A percentile compares a stretch with the other conserved stretches of the same genome.
Conservation (phyloP, 2,888 invertebrate genomes). For the Lepidochitona cinerea region DNA sequence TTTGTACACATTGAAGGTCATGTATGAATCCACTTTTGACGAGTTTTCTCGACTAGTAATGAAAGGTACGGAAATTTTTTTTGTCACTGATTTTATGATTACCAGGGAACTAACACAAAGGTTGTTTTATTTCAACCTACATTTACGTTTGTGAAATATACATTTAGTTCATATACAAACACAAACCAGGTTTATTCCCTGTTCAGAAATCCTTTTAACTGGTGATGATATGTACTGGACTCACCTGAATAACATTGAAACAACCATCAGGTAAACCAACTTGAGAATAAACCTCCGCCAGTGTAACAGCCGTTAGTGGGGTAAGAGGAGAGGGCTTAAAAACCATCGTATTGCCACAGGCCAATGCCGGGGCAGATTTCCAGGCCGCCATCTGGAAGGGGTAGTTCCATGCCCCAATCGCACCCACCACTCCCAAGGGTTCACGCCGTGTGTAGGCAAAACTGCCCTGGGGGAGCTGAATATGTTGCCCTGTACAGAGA, state of each 20-base stretch:
- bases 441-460: constrained; percentile 74
- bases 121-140: no score
- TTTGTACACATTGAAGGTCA: no score
- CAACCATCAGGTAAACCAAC: constrained; percentile 74
- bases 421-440: constrained; percentile 75
- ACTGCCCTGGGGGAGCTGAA: constrained; percentile 70
- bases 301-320: constrained; percentile 73
- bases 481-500: constrained; percentile 69
- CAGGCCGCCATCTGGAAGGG: constrained; percentile 74
- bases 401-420: constrained; percentile 76
- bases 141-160: no score
- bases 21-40: no score
- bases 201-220: no score
- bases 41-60: no score
- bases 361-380: constrained; percentile 74
- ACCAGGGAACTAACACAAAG: no score
- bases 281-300: constrained; percentile 73
- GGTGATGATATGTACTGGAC: no score
- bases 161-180: no score
- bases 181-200: no score
- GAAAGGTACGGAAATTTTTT: no score
- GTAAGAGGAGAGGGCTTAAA: constrained; percentile 76
- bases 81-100: no score
- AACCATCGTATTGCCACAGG: constrained; percentile 75
- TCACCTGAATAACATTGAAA: constrained; percentile 74